Evolutionary conservation across 2,113 vertebrate genomes (phyloP).

Genomic region (Prionailurus bengalensis): DNA sequence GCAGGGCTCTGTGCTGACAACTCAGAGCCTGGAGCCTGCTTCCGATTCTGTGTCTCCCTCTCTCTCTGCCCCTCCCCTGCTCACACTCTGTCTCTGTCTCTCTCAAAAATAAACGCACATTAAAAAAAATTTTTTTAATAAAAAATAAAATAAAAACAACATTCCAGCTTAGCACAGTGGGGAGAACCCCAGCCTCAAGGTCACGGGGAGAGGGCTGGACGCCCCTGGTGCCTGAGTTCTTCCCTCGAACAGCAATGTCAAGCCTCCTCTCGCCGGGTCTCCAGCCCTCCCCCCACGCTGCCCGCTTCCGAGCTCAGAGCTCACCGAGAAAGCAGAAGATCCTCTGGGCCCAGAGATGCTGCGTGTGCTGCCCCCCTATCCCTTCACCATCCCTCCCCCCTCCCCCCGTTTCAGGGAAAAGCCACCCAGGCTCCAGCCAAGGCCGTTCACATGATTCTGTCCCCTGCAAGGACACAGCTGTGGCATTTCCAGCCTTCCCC

Average conservation of each 20-base stretch:
- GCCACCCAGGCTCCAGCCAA: not conserved
- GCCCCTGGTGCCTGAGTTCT: fast-evolving
- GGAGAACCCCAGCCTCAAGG: no score
- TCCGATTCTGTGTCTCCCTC: no score
- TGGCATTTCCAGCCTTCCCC: not conserved
- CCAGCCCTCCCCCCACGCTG: fast-evolving
- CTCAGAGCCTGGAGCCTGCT: no score
- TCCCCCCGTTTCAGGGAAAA: not conserved
- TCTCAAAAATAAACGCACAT: no score
- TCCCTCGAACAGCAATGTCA: fast-evolving
- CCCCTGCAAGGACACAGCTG: not conserved
- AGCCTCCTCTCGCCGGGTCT: not conserved
- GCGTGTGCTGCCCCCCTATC: fast-evolving
- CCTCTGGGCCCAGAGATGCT: not conserved
- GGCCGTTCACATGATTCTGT: not conserved
- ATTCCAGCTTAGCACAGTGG: not conserved
- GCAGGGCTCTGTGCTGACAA: no score
- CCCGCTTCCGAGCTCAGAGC: not conserved
- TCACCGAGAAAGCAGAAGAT: not conserved
- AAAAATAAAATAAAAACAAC: not conserved
- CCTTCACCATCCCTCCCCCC: not conserved
- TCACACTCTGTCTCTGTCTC: no score
- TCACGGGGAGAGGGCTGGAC: not conserved
- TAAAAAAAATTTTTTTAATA: no score
- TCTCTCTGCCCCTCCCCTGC: no score